These are phyloP conservation scores for Pachyuromys duprasi DNA, from an alignment of 2,797 vertebrate genomes.

Conservation along the genomic window DNA sequence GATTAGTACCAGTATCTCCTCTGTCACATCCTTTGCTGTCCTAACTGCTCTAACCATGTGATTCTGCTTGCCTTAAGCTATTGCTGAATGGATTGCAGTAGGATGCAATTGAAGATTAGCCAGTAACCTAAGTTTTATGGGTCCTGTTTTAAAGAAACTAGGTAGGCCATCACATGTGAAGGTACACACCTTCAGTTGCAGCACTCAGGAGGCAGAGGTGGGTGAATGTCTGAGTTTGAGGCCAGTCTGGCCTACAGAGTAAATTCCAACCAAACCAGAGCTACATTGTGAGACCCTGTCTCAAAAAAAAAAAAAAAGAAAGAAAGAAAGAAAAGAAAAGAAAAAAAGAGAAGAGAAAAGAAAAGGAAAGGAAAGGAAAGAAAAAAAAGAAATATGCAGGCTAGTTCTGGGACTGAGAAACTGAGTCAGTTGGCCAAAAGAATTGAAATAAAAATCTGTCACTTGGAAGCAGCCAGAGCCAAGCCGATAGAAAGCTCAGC, in stretches of 20 bases:
- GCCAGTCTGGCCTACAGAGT: neutral
- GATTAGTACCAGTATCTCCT: neutral
- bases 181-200: neutral
- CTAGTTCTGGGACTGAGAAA: neutral
- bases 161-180: no score
- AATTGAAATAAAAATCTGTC: conserved; percentile 17
- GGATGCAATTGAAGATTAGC: neutral
- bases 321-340: no score
- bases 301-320: neutral
- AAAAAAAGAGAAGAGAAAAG: no score
- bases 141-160: neutral
- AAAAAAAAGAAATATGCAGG: neutral
- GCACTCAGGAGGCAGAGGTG: neutral
- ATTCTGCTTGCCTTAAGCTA: neutral
- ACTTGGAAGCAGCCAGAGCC: neutral
- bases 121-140: neutral
- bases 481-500: neutral
- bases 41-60: neutral
- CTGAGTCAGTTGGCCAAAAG: neutral
- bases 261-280: neutral
- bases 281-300: neutral
- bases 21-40: neutral
- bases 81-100: neutral
- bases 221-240: neutral
- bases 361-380: no score